Conservation (phyloP, 2,888 invertebrate species). For the Idaea biselata region DNA sequence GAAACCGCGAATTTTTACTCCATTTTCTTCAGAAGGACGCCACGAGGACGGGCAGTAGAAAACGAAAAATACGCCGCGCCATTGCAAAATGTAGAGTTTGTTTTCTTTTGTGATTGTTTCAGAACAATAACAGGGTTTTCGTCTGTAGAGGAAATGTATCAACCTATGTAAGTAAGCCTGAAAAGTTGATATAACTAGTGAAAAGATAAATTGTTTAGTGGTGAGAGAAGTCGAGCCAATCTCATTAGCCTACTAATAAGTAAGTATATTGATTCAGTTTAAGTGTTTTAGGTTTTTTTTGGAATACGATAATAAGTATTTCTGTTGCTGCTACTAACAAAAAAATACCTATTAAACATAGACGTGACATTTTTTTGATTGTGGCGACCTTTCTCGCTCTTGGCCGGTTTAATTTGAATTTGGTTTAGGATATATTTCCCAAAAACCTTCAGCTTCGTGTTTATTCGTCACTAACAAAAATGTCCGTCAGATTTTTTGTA, state of each 20-base stretch:
- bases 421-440: no score
- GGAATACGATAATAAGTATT: no score
- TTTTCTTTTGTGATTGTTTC: not conserved
- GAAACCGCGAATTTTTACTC: not conserved
- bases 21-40: not conserved
- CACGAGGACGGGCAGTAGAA: not conserved
- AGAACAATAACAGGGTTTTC: not conserved
- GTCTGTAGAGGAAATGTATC: not conserved
- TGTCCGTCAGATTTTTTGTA: slow-evolving; percentile 27
- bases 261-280: no score
- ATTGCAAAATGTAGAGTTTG: not conserved
- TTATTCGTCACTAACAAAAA: slow-evolving; percentile 13
- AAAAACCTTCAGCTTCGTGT: no score
- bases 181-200: not conserved
- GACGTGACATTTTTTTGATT: no score
- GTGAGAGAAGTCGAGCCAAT: no score
- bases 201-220: not conserved
- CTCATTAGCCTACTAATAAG: no score
- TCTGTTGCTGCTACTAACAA: no score
- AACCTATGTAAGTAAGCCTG: not conserved
- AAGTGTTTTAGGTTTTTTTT: no score
- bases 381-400: no score
- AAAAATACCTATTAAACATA: no score
- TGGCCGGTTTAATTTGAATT: no score
- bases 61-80: not conserved